These are phyloP conservation scores for Epicampocera succincta DNA, from an alignment of 2,888 invertebrate genomes.

Conservation along the genomic window DNA sequence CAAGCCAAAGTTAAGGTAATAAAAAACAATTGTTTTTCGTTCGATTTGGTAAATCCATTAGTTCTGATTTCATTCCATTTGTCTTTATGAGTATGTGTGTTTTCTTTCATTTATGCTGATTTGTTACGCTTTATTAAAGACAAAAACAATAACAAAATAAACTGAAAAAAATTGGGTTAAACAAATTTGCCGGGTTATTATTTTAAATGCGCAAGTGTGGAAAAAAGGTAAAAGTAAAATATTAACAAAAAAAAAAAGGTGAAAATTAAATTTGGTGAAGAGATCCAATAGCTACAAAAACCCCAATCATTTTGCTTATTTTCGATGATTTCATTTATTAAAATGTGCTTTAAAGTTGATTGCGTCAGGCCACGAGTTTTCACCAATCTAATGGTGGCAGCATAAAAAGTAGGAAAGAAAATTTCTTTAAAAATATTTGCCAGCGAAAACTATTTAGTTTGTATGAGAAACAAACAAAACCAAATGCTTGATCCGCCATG, in stretches of 20 bases:
- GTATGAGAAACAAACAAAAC: no score
- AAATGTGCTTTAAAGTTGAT: no score
- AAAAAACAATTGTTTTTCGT: conserved; percentile 68
- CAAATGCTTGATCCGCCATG: no score
- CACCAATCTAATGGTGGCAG: no score
- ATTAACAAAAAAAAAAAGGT: no score
- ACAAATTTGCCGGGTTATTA: conserved; percentile 33
- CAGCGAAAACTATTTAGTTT: no score
- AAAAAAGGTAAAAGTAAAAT: neutral
- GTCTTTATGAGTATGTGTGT: neutral
- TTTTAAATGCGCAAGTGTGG: conserved; percentile 32
- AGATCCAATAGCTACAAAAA: neutral
- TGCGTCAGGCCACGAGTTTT: no score
- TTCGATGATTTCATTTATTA: no score
- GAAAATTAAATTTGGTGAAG: conserved; percentile 3
- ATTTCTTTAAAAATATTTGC: no score
- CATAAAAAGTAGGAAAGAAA: no score
- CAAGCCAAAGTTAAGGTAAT: conserved; percentile 65
- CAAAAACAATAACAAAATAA: neutral
- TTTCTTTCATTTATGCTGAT: conserved; percentile 19
- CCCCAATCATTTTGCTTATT: no score
- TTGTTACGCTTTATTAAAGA: conserved; percentile 57
- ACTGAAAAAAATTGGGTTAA: neutral
- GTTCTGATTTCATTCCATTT: conserved; percentile 25
- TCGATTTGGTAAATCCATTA: conserved; percentile 66